These are phyloP conservation scores for Xenus cinereus DNA, from an alignment of 2,113 vertebrate genomes.

Conservation along the genomic window DNA sequence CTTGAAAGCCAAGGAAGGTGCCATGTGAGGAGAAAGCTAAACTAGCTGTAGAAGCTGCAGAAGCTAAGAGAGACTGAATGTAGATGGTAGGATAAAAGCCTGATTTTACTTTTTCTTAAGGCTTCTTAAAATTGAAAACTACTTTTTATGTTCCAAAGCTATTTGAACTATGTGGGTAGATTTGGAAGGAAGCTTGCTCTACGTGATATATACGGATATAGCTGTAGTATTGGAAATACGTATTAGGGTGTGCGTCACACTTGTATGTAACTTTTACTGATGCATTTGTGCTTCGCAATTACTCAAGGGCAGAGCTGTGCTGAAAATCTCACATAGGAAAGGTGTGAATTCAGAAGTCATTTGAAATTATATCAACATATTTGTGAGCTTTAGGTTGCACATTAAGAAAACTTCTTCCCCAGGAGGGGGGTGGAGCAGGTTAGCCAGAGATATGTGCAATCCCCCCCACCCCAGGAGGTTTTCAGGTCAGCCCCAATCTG, in stretches of 20 bases:
- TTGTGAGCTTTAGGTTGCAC: neutral
- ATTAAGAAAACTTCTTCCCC: neutral
- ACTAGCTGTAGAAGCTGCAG: neutral
- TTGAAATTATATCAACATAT: neutral
- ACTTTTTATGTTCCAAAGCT: neutral
- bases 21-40: neutral
- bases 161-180: neutral
- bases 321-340: neutral
- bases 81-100: slow-evolving; percentile 4
- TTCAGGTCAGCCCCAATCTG: neutral
- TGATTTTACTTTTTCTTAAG: neutral
- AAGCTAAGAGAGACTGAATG: neutral
- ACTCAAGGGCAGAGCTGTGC: neutral
- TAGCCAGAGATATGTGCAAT: no score
- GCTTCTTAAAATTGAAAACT: neutral
- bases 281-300: neutral
- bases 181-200: slow-evolving; percentile 16
- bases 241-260: neutral
- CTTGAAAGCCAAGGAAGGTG: slow-evolving; percentile 37
- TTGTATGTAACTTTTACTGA: neutral
- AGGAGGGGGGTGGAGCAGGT: neutral
- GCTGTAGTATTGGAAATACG: neutral
- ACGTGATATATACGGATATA: neutral
- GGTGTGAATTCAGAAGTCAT: slow-evolving; percentile 3
- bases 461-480: neutral